Evolutionary conservation across 2,113 vertebrate species (phyloP), one percentile per base, ranked within the genome.

Genomic region (Mesembrinibis cayennensis): DNA sequence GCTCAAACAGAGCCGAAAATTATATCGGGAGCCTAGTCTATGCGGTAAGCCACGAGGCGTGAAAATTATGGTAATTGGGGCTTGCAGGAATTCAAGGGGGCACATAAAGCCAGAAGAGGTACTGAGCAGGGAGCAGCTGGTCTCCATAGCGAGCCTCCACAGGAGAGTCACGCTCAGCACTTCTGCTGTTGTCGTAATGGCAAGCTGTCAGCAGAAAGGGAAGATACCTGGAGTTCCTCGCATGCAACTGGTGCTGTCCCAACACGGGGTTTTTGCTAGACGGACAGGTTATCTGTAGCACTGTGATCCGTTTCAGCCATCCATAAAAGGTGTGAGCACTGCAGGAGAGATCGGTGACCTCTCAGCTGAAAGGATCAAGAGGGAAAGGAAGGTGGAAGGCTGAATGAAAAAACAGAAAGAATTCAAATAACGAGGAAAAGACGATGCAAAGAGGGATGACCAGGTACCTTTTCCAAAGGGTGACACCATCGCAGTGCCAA

Each of bases 271-370:
- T 11, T 86, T 86, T 50, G 49, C 49, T 25, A 50, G 59, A 45
- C 10, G 23, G 88, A 62, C 16, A 34, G 0, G 0, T 5, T 5
- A 45, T 10, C 58, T 34, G 22, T 2, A 50, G 77, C 50, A 55
- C 45, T 1, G 9, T 34, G 55, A 30, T 27, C 18, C 12, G 12
- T 30, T 78, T 34, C 72, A 71, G 50, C n/a, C 29, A 19, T 7
- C 40, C 3, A 0, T 0, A 30, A 55, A 16, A 87, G 18, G 26
- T 1, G 40, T 13, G 53, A 85, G 27, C 45, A 16, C 26, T 1
- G 2, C 27, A 23, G 38, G 45, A 53, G 52, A 63, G 44, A 62
- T 32, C 14, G 21, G 71, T 15, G 17, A 40, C 27, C 40, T 34
- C 69, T 13, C 47, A n/a, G 26, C n/a, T 49, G 74, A 59, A 63